phyloP scores from a whole-genome alignment of 2,888 invertebrate genomes.

The Catonia carolina region DNA sequence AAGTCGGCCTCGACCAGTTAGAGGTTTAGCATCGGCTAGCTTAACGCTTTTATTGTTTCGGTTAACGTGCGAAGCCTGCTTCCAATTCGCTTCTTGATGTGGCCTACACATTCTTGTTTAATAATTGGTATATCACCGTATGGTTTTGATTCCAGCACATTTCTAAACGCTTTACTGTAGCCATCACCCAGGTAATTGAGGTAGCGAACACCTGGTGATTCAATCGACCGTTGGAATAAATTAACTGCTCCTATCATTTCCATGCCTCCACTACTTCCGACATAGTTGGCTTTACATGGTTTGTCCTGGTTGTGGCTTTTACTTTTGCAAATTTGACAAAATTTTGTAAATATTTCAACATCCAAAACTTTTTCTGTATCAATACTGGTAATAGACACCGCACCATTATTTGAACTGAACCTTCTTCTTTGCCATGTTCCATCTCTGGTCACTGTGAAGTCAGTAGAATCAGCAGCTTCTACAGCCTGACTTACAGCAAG shows the following conservation, averaged over 20 bases:
- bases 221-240: not conserved
- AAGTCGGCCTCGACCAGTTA: not conserved
- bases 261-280: not conserved
- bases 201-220: not conserved
- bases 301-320: not conserved
- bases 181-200: not conserved
- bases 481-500: not conserved
- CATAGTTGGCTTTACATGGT: not conserved
- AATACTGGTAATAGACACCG: not conserved
- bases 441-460: not conserved
- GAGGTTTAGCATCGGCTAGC: not conserved
- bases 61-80: not conserved
- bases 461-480: not conserved
- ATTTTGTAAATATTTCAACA: not conserved
- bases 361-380: not conserved
- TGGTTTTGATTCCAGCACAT: not conserved
- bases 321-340: not conserved
- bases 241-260: not conserved
- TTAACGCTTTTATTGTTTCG: not conserved
- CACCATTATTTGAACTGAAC: not conserved
- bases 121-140: not conserved
- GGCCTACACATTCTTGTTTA: too few relatives aligned
- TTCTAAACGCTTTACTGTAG: not conserved
- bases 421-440: not conserved
- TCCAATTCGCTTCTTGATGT: conserved; percentile 1